A percentile compares a stretch with the other conserved stretches of the same genome.
Evolutionary conservation across 2,113 vertebrate species (phyloP).

Genomic region (Malurus cyaneus): DNA sequence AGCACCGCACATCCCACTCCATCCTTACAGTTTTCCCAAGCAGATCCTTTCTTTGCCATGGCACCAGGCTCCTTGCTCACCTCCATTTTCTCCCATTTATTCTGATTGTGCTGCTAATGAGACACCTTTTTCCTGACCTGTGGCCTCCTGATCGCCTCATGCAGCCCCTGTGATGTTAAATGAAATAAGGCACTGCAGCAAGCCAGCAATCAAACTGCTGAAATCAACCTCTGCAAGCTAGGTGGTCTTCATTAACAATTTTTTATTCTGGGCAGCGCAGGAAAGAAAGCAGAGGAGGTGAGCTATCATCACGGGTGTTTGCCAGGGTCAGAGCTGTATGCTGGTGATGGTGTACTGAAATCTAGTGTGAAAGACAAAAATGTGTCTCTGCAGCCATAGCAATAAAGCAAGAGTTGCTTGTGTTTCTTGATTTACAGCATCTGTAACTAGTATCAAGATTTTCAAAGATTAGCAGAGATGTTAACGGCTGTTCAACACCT

Average conservation of each 20-base stretch:
- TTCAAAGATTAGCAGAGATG: not conserved
- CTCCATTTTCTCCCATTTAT: not conserved
- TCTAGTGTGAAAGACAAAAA: not conserved
- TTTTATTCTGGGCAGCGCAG: not conserved
- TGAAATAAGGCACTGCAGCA: conserved; percentile 18
- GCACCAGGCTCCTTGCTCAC: not conserved
- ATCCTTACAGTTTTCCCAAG: not conserved
- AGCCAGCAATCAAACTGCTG: not conserved
- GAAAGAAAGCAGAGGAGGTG: not conserved
- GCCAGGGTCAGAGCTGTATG: not conserved
- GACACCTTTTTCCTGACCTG: conserved; percentile 15
- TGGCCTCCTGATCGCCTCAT: not conserved
- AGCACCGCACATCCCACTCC: not conserved
- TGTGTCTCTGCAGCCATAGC: not conserved
- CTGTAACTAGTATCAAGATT: not conserved
- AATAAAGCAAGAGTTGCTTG: not conserved
- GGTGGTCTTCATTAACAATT: not conserved
- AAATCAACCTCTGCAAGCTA: conserved; percentile 1
- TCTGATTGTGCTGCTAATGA: conserved; percentile 32
- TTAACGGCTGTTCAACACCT: not conserved
- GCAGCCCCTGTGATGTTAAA: conserved; percentile 7
- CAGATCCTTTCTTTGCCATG: not conserved
- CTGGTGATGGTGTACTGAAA: not conserved
- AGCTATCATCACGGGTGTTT: not conserved
- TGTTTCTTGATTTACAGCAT: not conserved